Evolutionary conservation across 2,797 vertebrate species (phyloP).

Genomic region (Enteromius thamalakanensis): DNA sequence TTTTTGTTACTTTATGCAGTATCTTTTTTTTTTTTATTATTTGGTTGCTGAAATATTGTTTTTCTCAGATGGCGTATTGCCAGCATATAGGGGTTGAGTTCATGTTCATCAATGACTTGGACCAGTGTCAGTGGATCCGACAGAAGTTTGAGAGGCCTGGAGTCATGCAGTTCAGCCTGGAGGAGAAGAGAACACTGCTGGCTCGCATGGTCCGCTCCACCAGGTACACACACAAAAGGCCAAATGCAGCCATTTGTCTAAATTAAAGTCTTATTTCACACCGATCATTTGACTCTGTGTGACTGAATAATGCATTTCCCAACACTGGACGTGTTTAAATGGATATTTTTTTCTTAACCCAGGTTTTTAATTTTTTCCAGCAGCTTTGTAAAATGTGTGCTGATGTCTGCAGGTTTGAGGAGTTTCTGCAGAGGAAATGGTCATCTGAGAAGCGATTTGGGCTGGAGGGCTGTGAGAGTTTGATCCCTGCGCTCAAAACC

Average conservation of each 20-base stretch:
- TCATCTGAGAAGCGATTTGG: conserved; percentile 90
- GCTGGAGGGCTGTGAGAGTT: conserved; percentile 86
- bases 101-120: conserved; percentile 92
- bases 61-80: conserved; percentile 85
- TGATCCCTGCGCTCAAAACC: conserved; percentile 89
- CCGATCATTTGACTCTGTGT: not conserved
- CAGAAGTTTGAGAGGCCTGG: conserved; percentile 88
- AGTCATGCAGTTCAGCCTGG: conserved; percentile 85
- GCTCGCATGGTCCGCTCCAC: conserved; percentile 87
- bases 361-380: not conserved
- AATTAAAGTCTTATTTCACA: not conserved
- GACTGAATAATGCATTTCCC: not conserved
- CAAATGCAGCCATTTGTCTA: not conserved
- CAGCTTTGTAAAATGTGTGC: not conserved
- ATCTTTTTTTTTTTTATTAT: not conserved
- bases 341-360: not conserved
- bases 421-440: conserved; percentile 90
- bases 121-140: conserved; percentile 91
- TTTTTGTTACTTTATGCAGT: not conserved
- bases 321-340: not conserved
- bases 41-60: not conserved
- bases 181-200: conserved; percentile 86
- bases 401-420: conserved; percentile 80
- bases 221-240: conserved; percentile 70
- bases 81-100: conserved; percentile 91